Percentiles rank a stretch among this genome's conserved stretches.
phyloP scores from a whole-genome alignment of 2,113 vertebrate genomes.

The Fregata magnificens region DNA sequence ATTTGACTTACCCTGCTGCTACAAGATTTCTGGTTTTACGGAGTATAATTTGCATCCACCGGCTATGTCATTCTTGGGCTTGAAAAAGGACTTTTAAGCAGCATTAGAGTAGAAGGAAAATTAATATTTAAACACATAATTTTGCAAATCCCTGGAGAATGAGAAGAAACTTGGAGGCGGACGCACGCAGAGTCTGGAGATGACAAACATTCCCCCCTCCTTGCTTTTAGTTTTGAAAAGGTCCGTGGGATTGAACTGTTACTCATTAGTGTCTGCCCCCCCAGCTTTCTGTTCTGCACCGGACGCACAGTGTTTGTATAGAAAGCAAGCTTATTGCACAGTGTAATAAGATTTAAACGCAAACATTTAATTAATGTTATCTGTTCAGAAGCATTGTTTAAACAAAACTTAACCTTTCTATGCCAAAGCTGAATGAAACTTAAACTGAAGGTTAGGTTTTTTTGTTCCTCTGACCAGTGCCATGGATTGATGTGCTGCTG shows the following conservation, averaged over 20 bases:
- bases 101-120: background rate
- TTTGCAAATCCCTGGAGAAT: background rate
- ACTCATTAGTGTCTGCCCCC: background rate
- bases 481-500: constrained; percentile 54
- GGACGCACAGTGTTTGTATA: background rate
- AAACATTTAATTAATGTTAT: constrained; percentile 47
- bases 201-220: background rate
- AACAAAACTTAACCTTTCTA: constrained; percentile 18
- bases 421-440: background rate
- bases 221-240: background rate
- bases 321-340: constrained; percentile 19
- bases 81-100: background rate
- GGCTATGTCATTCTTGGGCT: constrained; percentile 2
- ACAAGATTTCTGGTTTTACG: background rate
- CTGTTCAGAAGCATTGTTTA: constrained; percentile 17
- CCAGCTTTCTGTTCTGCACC: background rate
- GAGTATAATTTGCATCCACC: background rate
- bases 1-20: background rate
- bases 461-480: background rate
- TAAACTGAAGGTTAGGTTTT: background rate
- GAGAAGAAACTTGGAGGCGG: background rate
- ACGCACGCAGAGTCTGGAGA: background rate
- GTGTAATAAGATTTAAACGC: constrained; percentile 40
- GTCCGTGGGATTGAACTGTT: background rate
- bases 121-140: background rate